phyloP scores from a whole-genome alignment of 2,888 invertebrate species.

The Rhingia campestris region DNA sequence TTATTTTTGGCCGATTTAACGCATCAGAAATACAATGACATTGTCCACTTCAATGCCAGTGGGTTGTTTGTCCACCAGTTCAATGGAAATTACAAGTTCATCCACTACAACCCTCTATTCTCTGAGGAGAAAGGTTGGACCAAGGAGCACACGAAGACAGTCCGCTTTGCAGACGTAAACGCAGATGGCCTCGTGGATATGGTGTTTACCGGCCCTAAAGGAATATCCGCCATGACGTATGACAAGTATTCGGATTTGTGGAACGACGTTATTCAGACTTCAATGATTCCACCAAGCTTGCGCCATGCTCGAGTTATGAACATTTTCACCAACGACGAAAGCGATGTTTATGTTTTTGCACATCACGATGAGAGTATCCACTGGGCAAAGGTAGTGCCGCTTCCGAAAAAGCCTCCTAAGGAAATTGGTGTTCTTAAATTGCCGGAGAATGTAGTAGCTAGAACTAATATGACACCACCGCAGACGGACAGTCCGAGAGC shows the following conservation, averaged over 20 bases:
- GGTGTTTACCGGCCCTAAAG: conserved; percentile 38
- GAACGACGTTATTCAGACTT: conserved; percentile 3
- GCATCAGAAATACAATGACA: conserved; percentile 21
- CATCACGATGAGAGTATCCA: not conserved
- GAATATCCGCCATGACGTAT: conserved; percentile 14
- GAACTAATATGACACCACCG: conserved; percentile 3
- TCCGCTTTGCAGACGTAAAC: conserved; percentile 23
- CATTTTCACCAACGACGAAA: not conserved
- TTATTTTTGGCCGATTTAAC: conserved; percentile 24
- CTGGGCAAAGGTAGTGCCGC: conserved; percentile 8
- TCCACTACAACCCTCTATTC: conserved; percentile 35
- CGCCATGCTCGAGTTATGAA: conserved; percentile 25
- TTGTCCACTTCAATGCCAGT: conserved; percentile 31
- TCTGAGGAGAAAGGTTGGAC: conserved; percentile 38
- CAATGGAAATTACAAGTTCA: not conserved
- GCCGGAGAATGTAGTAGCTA: not conserved
- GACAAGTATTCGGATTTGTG: not conserved
- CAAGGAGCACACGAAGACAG: not conserved
- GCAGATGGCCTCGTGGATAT: conserved; percentile 23
- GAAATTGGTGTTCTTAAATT: no score
- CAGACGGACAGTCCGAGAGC: not conserved
- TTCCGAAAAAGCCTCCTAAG: not conserved
- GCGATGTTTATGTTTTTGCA: not conserved
- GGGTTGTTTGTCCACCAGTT: conserved; percentile 39
- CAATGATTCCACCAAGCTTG: conserved; percentile 13